Percentiles rank a stretch among this genome's conserved stretches.
phyloP scores from a whole-genome alignment of 1,140 invertebrate species.

The Aphis craccivora region DNA sequence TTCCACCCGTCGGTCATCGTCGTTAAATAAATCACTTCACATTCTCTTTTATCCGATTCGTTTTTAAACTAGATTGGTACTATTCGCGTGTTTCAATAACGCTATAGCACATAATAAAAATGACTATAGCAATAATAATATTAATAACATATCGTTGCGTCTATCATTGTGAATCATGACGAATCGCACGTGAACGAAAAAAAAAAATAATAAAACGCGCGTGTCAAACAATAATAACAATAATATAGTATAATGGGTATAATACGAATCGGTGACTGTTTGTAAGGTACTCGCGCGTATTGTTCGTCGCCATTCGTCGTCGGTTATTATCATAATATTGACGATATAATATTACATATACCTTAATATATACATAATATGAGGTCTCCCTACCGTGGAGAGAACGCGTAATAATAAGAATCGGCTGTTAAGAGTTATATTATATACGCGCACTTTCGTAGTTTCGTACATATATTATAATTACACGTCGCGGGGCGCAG shows the following conservation, averaged over 20 bases:
- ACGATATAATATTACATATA: neutral
- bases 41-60: slow-evolving; percentile 36
- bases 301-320: neutral
- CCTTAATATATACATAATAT: neutral
- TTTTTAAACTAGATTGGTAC: slow-evolving; percentile 25
- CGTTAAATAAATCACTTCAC: neutral
- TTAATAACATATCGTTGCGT: neutral
- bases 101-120: neutral
- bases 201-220: neutral
- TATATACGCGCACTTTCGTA: neutral
- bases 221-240: neutral
- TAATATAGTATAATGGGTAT: neutral
- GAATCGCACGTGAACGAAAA: neutral
- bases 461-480: neutral
- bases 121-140: no score
- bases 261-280: neutral
- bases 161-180: neutral
- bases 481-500: neutral
- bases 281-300: neutral
- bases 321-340: neutral
- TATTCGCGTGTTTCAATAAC: slow-evolving; percentile 4
- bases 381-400: neutral
- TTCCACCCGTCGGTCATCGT: neutral
- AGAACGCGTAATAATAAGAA: neutral
- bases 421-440: neutral